phyloP scores from a whole-genome alignment of 1,140 invertebrate species.

The Myzus persicae region DNA sequence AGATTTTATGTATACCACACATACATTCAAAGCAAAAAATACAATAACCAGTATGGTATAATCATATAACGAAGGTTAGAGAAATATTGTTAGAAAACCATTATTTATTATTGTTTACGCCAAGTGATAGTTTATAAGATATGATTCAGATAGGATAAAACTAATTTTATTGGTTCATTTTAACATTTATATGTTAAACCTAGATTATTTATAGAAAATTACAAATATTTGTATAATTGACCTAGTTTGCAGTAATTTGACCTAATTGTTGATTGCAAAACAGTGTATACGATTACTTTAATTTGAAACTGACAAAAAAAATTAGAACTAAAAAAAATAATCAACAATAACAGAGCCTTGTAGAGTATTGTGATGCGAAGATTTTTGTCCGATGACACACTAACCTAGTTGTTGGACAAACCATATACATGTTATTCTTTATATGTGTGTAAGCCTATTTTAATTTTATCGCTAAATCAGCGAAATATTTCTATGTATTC shows the following conservation, averaged over 20 bases:
- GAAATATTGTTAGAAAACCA: too few species aligned
- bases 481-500: constrained; percentile 38
- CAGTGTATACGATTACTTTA: constrained; percentile 52
- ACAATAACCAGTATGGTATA: not conserved
- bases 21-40: not conserved
- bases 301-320: constrained; percentile 40
- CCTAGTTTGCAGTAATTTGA: constrained; percentile 51
- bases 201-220: not conserved
- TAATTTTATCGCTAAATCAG: constrained; percentile 23
- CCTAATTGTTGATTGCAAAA: constrained; percentile 55
- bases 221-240: constrained; percentile 41
- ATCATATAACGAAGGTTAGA: too few species aligned
- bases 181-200: not conserved
- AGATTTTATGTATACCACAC: not conserved
- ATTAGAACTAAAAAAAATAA: constrained; percentile 36
- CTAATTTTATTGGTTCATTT: not conserved
- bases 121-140: not conserved
- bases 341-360: constrained; percentile 56
- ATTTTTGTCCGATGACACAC: constrained; percentile 56
- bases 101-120: not conserved
- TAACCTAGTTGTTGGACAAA: constrained; percentile 53
- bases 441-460: not conserved
- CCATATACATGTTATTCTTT: constrained; percentile 25
- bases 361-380: constrained; percentile 50
- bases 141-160: not conserved